Evolutionary conservation across 2,113 vertebrate genomes (phyloP), one percentile per base, ranked within the genome.

Genomic region (Synchiropus splendidus): DNA sequence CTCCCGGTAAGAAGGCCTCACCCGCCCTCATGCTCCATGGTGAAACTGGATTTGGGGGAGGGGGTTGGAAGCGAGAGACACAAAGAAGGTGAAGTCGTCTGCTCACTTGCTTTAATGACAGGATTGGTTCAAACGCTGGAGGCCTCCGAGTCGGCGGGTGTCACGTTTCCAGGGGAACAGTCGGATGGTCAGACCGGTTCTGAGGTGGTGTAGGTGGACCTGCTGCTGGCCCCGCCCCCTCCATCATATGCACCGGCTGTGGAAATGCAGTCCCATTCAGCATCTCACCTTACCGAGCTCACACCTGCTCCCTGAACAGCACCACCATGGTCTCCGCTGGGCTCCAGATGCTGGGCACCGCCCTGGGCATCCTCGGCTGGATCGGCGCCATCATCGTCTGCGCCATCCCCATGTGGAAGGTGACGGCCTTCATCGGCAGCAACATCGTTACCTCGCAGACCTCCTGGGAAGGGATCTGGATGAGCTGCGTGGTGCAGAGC

Each of bases 401-500:
- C 0, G 82, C 75, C 30, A 1, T 86, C 2, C 86, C 85, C 40
- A 86, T 86, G 86, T 87, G 86, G 86, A 83, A 30, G 47, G 83
- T 86, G 45, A 67, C 67, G 1, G 85, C 86, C 40, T 86, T 86
- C 31, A 82, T 87, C 5, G 85, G 86, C 35, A 80, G 39, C 66
- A 83, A 70, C 76, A 87, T 87, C 4, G 56, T 86, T 9, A 86
- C 85, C 1, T 38, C 86, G 1, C 86, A 87, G 70, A 70, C 37
- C 1, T 0, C 12, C 1, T 86, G 79, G 83, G 83, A 86, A 33
- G 86, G 86, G 8, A 81, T 87, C 31, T 87, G 86, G 86, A 86
- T 87, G 85, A 83, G 0, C 62, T 87, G 86, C 1, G 82, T 87
- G 27, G 32, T 62, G 3, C 86, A 87, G 75, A 87, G 86, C 67